phyloP scores from a whole-genome alignment of 2,888 invertebrate species.

The Zygogramma bicolorata region DNA sequence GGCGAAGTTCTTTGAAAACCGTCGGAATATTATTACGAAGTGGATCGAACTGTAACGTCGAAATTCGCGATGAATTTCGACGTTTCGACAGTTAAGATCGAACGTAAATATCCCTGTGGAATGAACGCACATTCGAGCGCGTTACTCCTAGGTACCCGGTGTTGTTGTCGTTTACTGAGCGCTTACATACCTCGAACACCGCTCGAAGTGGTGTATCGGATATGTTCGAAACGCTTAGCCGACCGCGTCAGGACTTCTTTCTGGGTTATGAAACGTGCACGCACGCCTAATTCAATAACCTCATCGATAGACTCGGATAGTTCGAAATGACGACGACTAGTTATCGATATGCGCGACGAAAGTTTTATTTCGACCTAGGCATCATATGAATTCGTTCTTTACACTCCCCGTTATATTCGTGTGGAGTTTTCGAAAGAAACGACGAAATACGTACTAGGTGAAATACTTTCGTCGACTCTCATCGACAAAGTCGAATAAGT shows the following conservation, averaged over 20 bases:
- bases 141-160: neutral
- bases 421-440: too few species aligned
- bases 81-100: neutral
- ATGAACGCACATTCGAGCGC: neutral
- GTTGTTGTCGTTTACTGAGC: neutral
- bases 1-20: neutral
- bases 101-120: neutral
- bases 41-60: neutral
- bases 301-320: neutral
- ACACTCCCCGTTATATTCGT: too few species aligned
- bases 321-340: neutral
- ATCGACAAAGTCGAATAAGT: too few species aligned
- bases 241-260: slow-evolving; percentile 51
- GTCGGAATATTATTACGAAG: neutral
- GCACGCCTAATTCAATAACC: neutral
- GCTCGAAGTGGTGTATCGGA: neutral
- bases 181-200: neutral
- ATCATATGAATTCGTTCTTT: too few species aligned
- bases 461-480: too few species aligned
- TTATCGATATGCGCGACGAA: too few species aligned
- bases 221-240: too few species aligned
- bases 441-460: too few species aligned
- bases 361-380: too few species aligned
- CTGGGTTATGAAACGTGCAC: neutral
- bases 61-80: neutral